Evolutionary conservation across 2,888 invertebrate species (phyloP).

Genomic region (Cephus pulcher): DNA sequence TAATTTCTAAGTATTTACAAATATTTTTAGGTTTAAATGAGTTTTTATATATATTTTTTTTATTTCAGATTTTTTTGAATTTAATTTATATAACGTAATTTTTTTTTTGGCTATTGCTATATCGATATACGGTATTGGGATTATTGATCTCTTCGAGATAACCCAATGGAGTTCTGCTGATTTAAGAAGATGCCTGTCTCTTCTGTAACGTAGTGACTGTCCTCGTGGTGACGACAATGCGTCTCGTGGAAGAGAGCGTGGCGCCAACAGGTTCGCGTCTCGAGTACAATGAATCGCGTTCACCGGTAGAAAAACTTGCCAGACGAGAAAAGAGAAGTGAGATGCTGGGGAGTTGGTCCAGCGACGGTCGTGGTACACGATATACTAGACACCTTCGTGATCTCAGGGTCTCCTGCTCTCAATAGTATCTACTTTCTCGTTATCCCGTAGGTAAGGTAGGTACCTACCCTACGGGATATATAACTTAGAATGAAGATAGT

Average conservation of each 20-base stretch:
- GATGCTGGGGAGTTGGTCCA: constrained; percentile 21
- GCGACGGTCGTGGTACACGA: constrained; percentile 24
- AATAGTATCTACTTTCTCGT: neutral
- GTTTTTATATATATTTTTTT: neutral
- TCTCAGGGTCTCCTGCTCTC: neutral
- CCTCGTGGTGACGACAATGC: constrained; percentile 6
- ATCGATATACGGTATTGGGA: neutral
- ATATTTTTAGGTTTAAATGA: neutral
- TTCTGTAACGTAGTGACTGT: neutral
- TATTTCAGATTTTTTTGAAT: neutral
- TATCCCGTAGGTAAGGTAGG: neutral
- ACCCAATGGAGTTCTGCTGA: neutral
- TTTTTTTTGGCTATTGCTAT: neutral
- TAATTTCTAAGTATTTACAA: neutral
- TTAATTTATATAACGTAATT: too few species aligned
- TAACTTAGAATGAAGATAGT: neutral
- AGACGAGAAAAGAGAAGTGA: constrained; percentile 33
- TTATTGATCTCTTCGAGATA: neutral
- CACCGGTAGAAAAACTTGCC: constrained; percentile 45
- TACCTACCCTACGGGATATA: neutral
- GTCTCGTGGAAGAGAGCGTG: constrained; percentile 24
- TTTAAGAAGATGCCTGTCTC: neutral
- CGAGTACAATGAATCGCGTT: constrained; percentile 43
- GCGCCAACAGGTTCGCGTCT: constrained; percentile 46
- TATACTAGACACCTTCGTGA: constrained; percentile 29